Percentiles rank a stretch among this genome's conserved stretches.
phyloP scores from a whole-genome alignment of 2,888 invertebrate species.

The Zygothrica quintamaculata region DNA sequence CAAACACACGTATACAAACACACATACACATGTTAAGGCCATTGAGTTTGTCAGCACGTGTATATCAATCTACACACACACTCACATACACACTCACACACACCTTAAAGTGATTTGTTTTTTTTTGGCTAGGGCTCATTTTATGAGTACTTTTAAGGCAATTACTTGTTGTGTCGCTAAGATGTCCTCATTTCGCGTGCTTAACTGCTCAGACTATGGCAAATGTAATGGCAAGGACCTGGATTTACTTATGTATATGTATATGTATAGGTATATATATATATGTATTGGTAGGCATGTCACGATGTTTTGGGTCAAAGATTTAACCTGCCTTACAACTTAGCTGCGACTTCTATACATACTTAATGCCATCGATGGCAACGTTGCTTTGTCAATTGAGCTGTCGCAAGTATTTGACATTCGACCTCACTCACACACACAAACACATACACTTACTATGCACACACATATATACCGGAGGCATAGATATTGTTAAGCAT shows the following conservation, averaged over 20 bases:
- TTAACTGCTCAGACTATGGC: slow-evolving; percentile 67
- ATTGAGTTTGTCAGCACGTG: neutral
- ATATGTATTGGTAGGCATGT: too few relatives aligned
- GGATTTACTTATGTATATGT: slow-evolving; percentile 5
- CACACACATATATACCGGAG: slow-evolving; percentile 1
- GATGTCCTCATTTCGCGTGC: slow-evolving; percentile 53
- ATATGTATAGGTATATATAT: neutral
- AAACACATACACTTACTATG: slow-evolving; percentile 14
- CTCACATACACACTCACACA: slow-evolving; percentile 1
- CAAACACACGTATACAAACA: slow-evolving; percentile 16
- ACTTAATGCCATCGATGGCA: slow-evolving; percentile 40
- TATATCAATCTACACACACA: neutral
- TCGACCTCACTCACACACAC: slow-evolving; percentile 37
- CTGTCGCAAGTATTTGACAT: slow-evolving; percentile 47
- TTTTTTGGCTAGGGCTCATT: slow-evolving; percentile 50
- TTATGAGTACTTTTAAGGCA: slow-evolving; percentile 60
- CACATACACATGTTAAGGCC: slow-evolving; percentile 1
- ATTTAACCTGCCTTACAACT: too few relatives aligned
- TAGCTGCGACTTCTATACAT: slow-evolving; percentile 13
- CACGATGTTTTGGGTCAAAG: too few relatives aligned
- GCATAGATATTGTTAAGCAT: too few relatives aligned
- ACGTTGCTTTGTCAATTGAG: slow-evolving; percentile 44
- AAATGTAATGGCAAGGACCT: slow-evolving; percentile 19
- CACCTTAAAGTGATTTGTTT: slow-evolving; percentile 50
- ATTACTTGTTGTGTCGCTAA: slow-evolving; percentile 45